Conservation (phyloP, 2,113 vertebrate genomes). For the Corythoichthys intestinalis region DNA sequence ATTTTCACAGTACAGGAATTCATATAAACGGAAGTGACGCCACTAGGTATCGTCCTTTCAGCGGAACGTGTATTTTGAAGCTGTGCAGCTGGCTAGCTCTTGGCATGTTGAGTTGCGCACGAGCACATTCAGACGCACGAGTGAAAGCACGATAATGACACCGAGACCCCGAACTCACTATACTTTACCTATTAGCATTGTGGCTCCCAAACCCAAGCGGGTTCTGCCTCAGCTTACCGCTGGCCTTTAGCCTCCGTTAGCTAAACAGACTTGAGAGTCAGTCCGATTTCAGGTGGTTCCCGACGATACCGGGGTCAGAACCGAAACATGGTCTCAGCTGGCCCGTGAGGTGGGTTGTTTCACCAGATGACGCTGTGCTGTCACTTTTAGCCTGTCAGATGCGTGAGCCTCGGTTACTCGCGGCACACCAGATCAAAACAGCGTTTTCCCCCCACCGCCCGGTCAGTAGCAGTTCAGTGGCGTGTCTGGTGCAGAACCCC, state of each 20-base stretch:
- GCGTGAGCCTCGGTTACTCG: conserved; percentile 15
- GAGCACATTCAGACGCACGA: not conserved
- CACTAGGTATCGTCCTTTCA: not conserved
- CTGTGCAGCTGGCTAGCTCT: not conserved
- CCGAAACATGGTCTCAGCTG: not conserved
- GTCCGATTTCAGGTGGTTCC: conserved; percentile 10
- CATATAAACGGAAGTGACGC: not conserved
- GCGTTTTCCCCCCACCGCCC: not conserved
- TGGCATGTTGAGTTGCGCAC: conserved; percentile 4
- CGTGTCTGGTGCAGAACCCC: not conserved
- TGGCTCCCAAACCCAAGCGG: conserved; percentile 24
- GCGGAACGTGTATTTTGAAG: not conserved
- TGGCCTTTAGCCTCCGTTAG: conserved; percentile 9
- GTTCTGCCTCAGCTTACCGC: conserved; percentile 1
- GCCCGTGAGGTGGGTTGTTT: not conserved
- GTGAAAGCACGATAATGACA: not conserved
- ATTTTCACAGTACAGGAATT: not conserved
- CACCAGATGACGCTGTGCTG: conserved; percentile 11
- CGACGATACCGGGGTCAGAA: conserved; percentile 1
- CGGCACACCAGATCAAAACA: not conserved
- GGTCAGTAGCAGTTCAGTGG: not conserved
- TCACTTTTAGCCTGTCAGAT: conserved; percentile 5
- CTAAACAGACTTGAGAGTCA: not conserved
- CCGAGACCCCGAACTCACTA: not conserved
- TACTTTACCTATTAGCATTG: conserved; percentile 59